These are phyloP conservation scores for Colaptes auratus DNA, from an alignment of 2,113 vertebrate genomes.

Conservation along the genomic window DNA sequence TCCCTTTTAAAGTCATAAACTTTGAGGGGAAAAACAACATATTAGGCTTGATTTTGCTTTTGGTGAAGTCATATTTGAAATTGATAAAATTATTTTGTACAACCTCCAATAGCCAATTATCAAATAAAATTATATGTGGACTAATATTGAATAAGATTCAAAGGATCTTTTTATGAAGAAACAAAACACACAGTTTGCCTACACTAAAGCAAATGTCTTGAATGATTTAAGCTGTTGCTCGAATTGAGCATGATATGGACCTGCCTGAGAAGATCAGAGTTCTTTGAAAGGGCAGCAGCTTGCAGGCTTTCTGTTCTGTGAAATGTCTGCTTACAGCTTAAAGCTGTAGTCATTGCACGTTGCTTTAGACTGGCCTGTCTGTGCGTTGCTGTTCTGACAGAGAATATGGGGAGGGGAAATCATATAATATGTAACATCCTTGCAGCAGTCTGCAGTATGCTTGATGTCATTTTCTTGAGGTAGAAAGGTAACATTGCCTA, in stretches of 20 bases:
- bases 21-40: neutral
- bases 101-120: neutral
- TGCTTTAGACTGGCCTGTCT: neutral
- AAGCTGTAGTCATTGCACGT: neutral
- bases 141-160: neutral
- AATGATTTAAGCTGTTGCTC: neutral
- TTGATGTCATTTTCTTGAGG: neutral
- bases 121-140: neutral
- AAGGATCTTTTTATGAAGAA: neutral
- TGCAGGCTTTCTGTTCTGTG: accelerated
- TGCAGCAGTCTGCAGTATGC: neutral
- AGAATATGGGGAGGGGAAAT: too few species aligned
- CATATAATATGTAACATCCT: too few species aligned
- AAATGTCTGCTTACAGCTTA: neutral
- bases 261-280: neutral
- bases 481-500: neutral
- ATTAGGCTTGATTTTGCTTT: neutral
- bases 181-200: neutral
- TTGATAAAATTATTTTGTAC: neutral
- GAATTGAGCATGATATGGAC: neutral
- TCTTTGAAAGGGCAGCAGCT: neutral
- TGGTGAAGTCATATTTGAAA: neutral
- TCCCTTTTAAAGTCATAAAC: neutral
- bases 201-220: neutral
- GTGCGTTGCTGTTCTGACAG: neutral